phyloP scores from a whole-genome alignment of 2,113 vertebrate species.

The Capricornis sumatraensis region DNA sequence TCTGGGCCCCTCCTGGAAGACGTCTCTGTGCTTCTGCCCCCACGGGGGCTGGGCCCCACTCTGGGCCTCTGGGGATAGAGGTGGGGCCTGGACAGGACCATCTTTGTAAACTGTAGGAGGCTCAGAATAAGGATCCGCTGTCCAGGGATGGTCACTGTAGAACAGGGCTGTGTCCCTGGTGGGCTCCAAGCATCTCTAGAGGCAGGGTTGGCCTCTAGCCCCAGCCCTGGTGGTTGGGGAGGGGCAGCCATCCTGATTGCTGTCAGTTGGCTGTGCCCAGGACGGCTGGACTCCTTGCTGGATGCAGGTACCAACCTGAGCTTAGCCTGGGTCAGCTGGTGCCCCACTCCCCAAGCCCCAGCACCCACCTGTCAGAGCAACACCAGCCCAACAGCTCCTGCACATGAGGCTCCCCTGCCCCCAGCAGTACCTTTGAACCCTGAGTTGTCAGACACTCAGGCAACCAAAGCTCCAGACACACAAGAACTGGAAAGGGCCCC shows the following conservation, averaged over 20 bases:
- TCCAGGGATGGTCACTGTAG: background rate
- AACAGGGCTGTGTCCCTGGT: background rate
- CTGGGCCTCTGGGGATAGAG: background rate
- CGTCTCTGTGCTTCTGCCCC: background rate
- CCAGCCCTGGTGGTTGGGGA: background rate
- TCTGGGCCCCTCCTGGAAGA: background rate
- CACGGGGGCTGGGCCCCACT: accelerated
- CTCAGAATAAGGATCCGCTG: background rate
- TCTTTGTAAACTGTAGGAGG: background rate
- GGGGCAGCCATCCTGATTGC: background rate
- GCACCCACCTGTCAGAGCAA: background rate
- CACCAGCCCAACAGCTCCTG: background rate
- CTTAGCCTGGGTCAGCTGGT: background rate
- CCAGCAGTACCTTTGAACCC: background rate
- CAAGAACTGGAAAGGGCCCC: background rate
- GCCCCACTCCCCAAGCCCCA: background rate
- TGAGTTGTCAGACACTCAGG: background rate
- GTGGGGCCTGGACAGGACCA: accelerated
- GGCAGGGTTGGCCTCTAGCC: background rate
- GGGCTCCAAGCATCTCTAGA: background rate
- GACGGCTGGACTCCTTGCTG: background rate
- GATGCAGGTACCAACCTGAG: background rate
- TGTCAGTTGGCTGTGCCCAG: background rate
- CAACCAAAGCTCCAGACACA: background rate
- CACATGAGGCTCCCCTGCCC: accelerated